Conservation (phyloP, 2,797 vertebrate species). For the Eremophila alpestris region DNA sequence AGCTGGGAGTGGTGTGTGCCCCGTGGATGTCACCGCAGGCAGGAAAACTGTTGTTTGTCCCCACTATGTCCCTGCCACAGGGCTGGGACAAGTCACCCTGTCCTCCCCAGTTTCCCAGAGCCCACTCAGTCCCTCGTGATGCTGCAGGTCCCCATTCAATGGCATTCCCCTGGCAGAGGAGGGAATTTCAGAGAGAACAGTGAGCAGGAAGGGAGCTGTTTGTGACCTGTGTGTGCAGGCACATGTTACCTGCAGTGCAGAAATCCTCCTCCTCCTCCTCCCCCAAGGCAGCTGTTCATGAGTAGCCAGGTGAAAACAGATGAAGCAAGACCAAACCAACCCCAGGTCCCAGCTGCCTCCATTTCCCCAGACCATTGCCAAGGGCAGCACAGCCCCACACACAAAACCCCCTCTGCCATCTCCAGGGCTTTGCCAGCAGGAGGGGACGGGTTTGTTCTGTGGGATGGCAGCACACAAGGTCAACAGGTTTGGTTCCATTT, state of each 20-base stretch:
- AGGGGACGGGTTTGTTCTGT: neutral
- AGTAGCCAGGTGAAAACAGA: neutral
- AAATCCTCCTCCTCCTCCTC: neutral
- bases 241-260: accelerated
- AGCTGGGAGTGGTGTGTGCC: accelerated
- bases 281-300: neutral
- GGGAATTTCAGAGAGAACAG: neutral
- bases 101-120: neutral
- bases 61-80: accelerated
- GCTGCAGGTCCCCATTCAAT: neutral
- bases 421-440: neutral
- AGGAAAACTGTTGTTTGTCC: neutral
- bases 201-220: neutral
- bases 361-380: neutral
- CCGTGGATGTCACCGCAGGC: neutral
- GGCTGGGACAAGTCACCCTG: neutral
- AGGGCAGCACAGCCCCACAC: accelerated
- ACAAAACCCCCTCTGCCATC: accelerated
- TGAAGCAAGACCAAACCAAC: neutral
- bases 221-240: accelerated
- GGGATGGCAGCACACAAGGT: neutral
- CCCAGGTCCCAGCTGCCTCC: neutral
- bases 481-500: neutral
- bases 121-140: accelerated
- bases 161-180: neutral